Conservation (phyloP, 2,113 vertebrate genomes). For the Siniperca chuatsi region DNA sequence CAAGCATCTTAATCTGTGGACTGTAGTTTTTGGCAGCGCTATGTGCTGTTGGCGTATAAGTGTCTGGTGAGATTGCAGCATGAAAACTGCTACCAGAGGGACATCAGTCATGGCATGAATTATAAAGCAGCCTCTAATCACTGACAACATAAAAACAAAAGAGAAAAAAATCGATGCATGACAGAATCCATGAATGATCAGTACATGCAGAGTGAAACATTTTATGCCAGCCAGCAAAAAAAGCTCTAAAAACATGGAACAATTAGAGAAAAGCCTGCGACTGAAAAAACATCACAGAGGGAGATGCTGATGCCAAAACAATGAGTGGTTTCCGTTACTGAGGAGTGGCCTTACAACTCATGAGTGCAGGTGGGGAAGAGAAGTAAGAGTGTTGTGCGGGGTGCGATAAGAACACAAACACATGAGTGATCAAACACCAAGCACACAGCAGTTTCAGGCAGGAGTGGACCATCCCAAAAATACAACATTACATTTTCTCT, state of each 20-base stretch:
- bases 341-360: constrained; percentile 29
- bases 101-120: constrained; percentile 72
- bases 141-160: constrained; percentile 58
- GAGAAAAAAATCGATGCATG: constrained; percentile 45
- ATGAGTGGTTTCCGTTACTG: constrained; percentile 36
- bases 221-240: neutral
- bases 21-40: constrained; percentile 49
- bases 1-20: constrained; percentile 61
- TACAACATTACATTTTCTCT: constrained; percentile 2
- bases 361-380: constrained; percentile 52
- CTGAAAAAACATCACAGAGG: constrained; percentile 23
- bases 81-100: constrained; percentile 61
- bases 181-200: constrained; percentile 59
- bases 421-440: constrained; percentile 42
- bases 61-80: constrained; percentile 57
- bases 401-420: constrained; percentile 39
- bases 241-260: constrained; percentile 30
- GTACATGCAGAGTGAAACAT: constrained; percentile 2
- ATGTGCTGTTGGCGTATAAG: constrained; percentile 47
- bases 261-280: constrained; percentile 52
- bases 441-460: constrained; percentile 11
- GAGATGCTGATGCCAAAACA: constrained; percentile 51
- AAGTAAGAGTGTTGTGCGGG: constrained; percentile 38
- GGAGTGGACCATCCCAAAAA: constrained; percentile 18
- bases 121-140: constrained; percentile 66